Percentiles rank a stretch among this genome's conserved stretches.
phyloP scores from a whole-genome alignment of 2,113 vertebrate genomes.

The Xenus cinereus region DNA sequence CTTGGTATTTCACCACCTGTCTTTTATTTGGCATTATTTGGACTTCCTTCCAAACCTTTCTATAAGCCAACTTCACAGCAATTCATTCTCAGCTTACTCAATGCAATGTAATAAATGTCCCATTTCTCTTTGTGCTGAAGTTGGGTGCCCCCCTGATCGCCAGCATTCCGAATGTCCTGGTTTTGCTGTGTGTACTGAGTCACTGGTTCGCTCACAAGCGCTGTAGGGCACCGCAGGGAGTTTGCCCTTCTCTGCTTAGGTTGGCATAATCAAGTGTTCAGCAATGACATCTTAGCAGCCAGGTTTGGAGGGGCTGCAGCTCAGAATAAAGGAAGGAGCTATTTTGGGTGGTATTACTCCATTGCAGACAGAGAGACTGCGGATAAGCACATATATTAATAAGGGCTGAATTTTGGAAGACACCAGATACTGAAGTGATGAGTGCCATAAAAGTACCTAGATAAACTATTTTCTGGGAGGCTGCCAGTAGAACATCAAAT shows the following conservation, averaged over 20 bases:
- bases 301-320: not conserved
- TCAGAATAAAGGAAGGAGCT: not conserved
- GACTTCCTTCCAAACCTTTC: not conserved
- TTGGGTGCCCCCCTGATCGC: not conserved
- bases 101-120: not conserved
- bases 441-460: not conserved
- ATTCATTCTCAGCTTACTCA: not conserved
- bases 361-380: not conserved
- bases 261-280: not conserved
- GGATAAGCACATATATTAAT: constrained; percentile 14
- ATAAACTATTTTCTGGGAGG: not conserved
- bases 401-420: constrained; percentile 30
- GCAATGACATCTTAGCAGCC: not conserved
- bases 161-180: not conserved
- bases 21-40: not conserved
- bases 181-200: not conserved
- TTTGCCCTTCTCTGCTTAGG: not conserved
- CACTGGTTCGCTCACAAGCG: not conserved
- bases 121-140: not conserved
- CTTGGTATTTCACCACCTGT: not conserved
- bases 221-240: not conserved
- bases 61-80: not conserved
- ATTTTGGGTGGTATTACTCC: constrained; percentile 29
- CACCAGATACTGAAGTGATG: not conserved
- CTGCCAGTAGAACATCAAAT: not conserved